Percentiles rank a stretch among this genome's conserved stretches.
phyloP scores from a whole-genome alignment of 2,888 invertebrate species.

The Chrysolina haemoptera region DNA sequence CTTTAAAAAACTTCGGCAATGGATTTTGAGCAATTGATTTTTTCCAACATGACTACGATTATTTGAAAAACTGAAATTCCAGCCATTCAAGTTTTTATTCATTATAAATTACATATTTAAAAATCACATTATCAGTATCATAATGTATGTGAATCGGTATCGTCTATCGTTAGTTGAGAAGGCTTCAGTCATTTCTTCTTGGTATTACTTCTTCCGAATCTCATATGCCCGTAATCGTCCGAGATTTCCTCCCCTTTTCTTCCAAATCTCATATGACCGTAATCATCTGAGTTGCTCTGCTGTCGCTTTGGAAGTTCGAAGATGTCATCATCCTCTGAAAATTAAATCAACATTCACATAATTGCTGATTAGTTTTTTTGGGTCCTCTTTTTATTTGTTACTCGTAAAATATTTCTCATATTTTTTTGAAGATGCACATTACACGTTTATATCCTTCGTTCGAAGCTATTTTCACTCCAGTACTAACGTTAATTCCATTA shows the following conservation, averaged over 20 bases:
- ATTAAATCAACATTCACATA: slow-evolving; percentile 36
- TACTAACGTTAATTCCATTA: too few relatives aligned
- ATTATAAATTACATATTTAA: slow-evolving; percentile 3
- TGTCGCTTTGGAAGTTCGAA: slow-evolving; percentile 71
- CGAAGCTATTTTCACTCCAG: too few relatives aligned
- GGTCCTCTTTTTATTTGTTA: neutral
- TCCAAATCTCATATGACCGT: slow-evolving; percentile 76
- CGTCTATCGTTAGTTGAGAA: neutral
- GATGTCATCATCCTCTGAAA: slow-evolving; percentile 69
- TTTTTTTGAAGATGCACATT: too few relatives aligned
- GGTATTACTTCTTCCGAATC: slow-evolving; percentile 77
- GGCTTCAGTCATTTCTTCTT: slow-evolving; percentile 33
- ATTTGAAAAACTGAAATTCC: neutral
- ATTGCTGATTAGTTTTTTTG: too few relatives aligned
- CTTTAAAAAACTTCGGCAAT: too few relatives aligned
- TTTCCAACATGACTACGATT: too few relatives aligned
- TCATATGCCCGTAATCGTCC: slow-evolving; percentile 83
- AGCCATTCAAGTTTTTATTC: slow-evolving; percentile 4
- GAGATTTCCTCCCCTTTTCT: slow-evolving; percentile 77
- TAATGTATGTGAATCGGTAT: neutral
- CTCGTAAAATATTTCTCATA: neutral
- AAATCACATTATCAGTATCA: neutral
- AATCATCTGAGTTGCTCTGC: slow-evolving; percentile 72
- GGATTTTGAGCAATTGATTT: too few relatives aligned
- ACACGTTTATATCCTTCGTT: too few relatives aligned